These are phyloP conservation scores for Porites lutea DNA, from an alignment of 64 coral and sea anemone species.

Conservation along the genomic window DNA sequence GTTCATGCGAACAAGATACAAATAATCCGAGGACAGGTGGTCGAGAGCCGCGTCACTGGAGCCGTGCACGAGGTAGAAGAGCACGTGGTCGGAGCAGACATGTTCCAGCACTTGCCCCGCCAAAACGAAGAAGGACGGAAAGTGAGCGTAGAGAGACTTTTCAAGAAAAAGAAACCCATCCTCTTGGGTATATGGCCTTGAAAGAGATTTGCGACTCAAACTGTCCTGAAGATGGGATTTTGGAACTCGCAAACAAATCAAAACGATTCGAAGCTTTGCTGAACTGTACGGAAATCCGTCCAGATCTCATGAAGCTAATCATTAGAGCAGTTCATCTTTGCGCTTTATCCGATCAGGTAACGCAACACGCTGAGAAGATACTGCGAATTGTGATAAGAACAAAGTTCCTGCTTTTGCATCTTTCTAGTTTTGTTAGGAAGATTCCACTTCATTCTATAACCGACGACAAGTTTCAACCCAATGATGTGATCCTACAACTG, in stretches of 20 bases:
- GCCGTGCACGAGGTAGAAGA: too few species aligned
- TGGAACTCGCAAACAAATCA: slow-evolving; percentile 9
- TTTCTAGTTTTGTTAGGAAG: background rate
- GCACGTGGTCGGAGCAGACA: too few species aligned
- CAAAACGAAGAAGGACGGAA: background rate
- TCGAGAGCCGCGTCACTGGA: too few species aligned
- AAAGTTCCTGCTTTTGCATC: background rate
- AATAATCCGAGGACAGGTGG: too few species aligned
- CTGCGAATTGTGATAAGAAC: background rate
- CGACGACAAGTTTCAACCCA: background rate
- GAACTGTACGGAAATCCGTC: slow-evolving; percentile 13
- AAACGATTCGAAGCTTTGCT: slow-evolving; percentile 28
- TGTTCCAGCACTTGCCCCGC: background rate
- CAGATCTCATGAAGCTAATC: slow-evolving; percentile 16
- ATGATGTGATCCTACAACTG: background rate
- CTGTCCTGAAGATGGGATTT: slow-evolving; percentile 16
- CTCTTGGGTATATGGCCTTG: background rate
- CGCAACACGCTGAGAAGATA: background rate
- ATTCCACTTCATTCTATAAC: background rate
- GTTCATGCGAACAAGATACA: background rate
- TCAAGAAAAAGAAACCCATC: background rate
- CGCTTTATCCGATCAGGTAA: background rate
- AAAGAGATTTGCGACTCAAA: slow-evolving; percentile 8
- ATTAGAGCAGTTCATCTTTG: slow-evolving; percentile 31
- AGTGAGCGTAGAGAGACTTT: background rate